Conservation (phyloP, 2,888 invertebrate species). For the Fragum fragum region DNA sequence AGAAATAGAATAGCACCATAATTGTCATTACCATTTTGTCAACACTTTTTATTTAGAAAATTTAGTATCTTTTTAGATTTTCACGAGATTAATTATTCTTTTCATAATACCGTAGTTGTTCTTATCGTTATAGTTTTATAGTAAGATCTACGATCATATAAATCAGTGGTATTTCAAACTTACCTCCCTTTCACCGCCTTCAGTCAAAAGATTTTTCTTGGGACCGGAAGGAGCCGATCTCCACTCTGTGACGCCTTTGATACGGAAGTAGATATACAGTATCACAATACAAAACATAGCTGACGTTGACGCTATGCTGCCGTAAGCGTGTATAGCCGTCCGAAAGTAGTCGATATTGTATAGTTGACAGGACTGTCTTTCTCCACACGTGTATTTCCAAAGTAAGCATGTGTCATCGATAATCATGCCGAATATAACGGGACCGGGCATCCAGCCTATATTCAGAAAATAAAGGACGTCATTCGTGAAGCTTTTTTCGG, state of each 20-base stretch:
- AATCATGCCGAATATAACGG: conserved; percentile 55
- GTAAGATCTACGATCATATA: background rate
- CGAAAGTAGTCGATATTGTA: conserved; percentile 63
- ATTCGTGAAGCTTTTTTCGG: no score
- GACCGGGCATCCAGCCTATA: conserved; percentile 67
- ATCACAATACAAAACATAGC: conserved; percentile 16
- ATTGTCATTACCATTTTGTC: no score
- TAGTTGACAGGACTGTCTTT: conserved; percentile 54
- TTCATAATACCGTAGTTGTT: no score
- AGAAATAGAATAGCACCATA: no score
- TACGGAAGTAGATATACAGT: conserved; percentile 43
- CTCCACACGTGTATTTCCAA: conserved; percentile 63
- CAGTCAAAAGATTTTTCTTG: conserved; percentile 1
- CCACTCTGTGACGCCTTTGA: conserved; percentile 39
- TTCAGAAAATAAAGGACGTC: no score
- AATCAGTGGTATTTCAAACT: background rate
- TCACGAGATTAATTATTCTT: no score
- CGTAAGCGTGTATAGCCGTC: conserved; percentile 44
- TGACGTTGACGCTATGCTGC: background rate
- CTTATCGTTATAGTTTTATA: no score
- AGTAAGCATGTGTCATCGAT: conserved; percentile 57
- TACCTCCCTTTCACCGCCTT: conserved; percentile 22
- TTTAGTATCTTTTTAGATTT: no score
- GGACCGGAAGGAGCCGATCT: background rate
- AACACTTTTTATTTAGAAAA: no score